Base-by-base conservation (phyloP, 2,888 invertebrate genomes). In the Thecocarcelia acutangulata region DNA sequence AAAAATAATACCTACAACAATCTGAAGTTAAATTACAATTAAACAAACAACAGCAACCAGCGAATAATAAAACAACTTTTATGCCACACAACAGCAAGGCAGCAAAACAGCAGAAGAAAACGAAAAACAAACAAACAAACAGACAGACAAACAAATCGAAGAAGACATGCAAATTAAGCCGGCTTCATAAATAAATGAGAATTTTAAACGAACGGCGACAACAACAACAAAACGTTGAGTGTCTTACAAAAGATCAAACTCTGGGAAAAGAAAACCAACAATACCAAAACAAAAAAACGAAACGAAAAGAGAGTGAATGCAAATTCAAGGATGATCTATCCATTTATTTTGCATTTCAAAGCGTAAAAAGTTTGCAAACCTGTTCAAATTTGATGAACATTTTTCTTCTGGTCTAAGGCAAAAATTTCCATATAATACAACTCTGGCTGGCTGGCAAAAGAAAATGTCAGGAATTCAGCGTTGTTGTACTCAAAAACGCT, bases 161-260 rank as follows among this genome's bases (percentile, higher is more conserved):
- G 78, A 82, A 58, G 74, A 59, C 74, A 82, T 82, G 82, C 82
- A 75, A 82, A 82, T 82, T 58, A 78, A 75, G 78, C 78, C 82
- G 82, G 78, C 78, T 70, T 74, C 48, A 70, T 72, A 76, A 75
- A 75, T 75, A 81, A 81, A 68, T 73, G 66, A 81, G 76, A 64
- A 66, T 74, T 66, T 66, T 11, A 73, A 73, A 63, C 17, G 63
- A 52, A 63, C 12, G 21, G 52, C 63, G 42, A 63, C 12, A n/a
- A n/a, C n/a, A n/a, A 52, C 58, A n/a, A 11, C 12, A 21, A 46
- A 17, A 24, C 24, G n/a, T 9, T 17, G 12, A n/a, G 28, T 40
- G 13, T 6, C 21, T 24, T 59, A 13, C n/a, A 59, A 24, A 9
- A 50, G 78, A 79, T 79, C 78, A 58, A 68, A 54, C 69, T 54